Base-by-base conservation (phyloP, 53 echinoderm and acorn worm genomes). In the Zoroaster sp. region DNA sequence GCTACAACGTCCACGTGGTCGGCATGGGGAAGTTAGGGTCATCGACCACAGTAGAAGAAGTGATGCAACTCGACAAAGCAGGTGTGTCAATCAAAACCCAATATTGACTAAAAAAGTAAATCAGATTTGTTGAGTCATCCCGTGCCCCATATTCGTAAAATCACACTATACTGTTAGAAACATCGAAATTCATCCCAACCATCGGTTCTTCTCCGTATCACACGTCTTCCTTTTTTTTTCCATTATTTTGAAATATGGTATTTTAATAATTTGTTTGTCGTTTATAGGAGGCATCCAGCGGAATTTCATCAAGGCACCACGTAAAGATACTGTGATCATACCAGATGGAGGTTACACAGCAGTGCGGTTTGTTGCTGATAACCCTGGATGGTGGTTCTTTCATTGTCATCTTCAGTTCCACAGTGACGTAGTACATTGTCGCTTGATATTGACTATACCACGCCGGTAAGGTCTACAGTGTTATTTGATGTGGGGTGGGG, bases 381-480 rank as follows among this genome's bases (percentile, higher is more conserved):
- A 95, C 52, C 95, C 95, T 12, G 95, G 95, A 6, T 95, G 93
- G 93, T 95, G 95, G 95, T 53, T 93, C 15, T 91, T 95, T n/a
- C 93, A 95, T 53, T 95, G 95, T 32, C 95, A 95, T 71, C 40
- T 91, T 10, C 83, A 93, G 71, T 95, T 91, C 39, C 95, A 97
- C 40, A 53, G 77, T 30, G 81, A 86, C 74, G 96, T 96, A 89
- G 69, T n/a, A n/a, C n/a, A n/a, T n/a, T n/a, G n/a, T n/a, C n/a
- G n/a, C n/a, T n/a, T n/a, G n/a, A n/a, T n/a, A n/a, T n/a, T n/a
- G n/a, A n/a, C n/a, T n/a, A n/a, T n/a, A n/a, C n/a, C n/a, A n/a
- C n/a, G n/a, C n/a, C n/a, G n/a, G n/a, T n/a, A n/a, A n/a, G n/a
- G n/a, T n/a, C n/a, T n/a, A n/a, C n/a, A n/a, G n/a, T n/a, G n/a